Evolutionary conservation across 1,140 invertebrate genomes (phyloP).

Genomic region (Lepidostoma basale): DNA sequence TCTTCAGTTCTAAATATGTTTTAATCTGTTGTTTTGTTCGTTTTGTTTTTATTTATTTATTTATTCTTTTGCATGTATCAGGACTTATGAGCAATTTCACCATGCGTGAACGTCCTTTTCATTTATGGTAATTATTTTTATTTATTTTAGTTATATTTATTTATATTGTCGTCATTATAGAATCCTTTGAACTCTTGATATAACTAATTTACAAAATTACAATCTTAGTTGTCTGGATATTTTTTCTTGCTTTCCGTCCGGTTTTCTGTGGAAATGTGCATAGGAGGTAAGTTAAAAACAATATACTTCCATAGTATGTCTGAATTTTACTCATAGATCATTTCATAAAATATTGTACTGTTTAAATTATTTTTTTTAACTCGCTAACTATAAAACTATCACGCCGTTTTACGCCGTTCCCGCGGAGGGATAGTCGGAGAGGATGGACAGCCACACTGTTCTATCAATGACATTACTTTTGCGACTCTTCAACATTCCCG

Average conservation of each 20-base stretch:
- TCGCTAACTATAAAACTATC: too few species aligned
- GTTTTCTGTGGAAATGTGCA: constrained; percentile 49
- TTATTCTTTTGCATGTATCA: constrained; percentile 1
- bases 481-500: too few species aligned
- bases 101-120: neutral
- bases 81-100: neutral
- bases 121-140: constrained; percentile 12
- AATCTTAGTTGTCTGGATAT: constrained; percentile 53
- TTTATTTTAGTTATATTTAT: neutral
- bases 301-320: too few species aligned
- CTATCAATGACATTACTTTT: too few species aligned
- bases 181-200: neutral
- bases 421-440: too few species aligned
- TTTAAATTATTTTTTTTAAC: too few species aligned
- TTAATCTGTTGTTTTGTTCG: neutral
- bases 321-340: too few species aligned
- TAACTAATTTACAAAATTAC: constrained; percentile 20
- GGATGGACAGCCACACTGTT: too few species aligned
- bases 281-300: constrained; percentile 60
- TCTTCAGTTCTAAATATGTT: too few species aligned
- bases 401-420: too few species aligned
- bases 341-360: too few species aligned
- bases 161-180: neutral
- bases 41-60: neutral
- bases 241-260: constrained; percentile 55